These are phyloP conservation scores for Campaea margaritaria DNA, from an alignment of 2,888 invertebrate species.

Conservation along the genomic window DNA sequence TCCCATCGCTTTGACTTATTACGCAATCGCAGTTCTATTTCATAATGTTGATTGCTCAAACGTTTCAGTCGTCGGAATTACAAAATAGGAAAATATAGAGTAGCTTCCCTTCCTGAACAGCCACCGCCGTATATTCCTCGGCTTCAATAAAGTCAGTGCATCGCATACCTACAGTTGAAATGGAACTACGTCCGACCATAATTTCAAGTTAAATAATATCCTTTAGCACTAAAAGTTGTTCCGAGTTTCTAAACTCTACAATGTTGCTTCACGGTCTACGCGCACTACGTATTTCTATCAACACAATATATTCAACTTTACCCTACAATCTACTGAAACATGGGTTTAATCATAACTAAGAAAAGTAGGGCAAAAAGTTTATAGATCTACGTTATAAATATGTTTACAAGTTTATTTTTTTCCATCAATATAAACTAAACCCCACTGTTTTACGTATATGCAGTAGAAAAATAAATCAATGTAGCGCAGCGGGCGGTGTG, in stretches of 20 bases:
- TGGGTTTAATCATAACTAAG: background rate
- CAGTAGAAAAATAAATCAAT: too few species aligned
- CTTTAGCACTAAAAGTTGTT: background rate
- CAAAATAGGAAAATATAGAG: too few species aligned
- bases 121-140: background rate
- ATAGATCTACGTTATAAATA: too few species aligned
- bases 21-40: too few species aligned
- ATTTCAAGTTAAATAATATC: slow-evolving; percentile 5
- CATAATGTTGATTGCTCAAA: too few species aligned
- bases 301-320: background rate
- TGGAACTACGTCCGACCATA: slow-evolving; percentile 1
- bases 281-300: background rate
- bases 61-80: too few species aligned
- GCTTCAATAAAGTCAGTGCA: background rate
- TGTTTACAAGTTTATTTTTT: too few species aligned
- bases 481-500: too few species aligned
- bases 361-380: too few species aligned
- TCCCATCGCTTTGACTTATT: too few species aligned
- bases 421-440: too few species aligned
- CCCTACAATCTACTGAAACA: background rate
- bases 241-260: background rate
- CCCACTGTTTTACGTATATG: too few species aligned
- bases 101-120: background rate
- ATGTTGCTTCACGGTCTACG: background rate
- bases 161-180: slow-evolving; percentile 1